Base-by-base conservation (phyloP, 2,113 vertebrate genomes). In the Chloebia gouldiae region DNA sequence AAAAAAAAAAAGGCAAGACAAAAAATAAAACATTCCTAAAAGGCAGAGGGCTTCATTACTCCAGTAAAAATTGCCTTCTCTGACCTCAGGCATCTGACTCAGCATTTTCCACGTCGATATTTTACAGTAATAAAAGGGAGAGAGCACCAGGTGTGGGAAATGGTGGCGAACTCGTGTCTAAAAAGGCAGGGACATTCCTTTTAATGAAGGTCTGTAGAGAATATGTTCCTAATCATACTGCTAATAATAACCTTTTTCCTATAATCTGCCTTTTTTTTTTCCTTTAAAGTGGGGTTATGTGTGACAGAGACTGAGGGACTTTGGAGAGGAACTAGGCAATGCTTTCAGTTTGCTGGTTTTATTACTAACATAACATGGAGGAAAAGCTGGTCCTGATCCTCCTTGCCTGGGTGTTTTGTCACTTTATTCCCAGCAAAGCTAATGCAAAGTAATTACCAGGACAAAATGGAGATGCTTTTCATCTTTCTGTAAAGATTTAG, bases 131-230 rank as follows among this genome's bases (percentile, higher is more conserved):
- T 95, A 95, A 81, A 88, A 86, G 66, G 2, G 1, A 89, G 61
- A 79, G 45, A 86, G 57, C 44, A 57, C 28, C 83, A 96, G 78
- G 92, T 91, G 73, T 88, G 72, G 60, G 63, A 95, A 97, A 95
- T 86, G 53, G 87, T 61, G 72, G 90, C 37, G 92, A 94, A 92
- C 88, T 76, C 77, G 15, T 88, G 27, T 64, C 86, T 77, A 39
- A 81, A 88, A 90, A 86, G 22, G 53, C 86, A 94, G 76, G 13
- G 83, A 81, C 16, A 7, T 86, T 82, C 61, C 54, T 91, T 80
- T 49, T 95, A 90, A 90, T 61, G 63, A 92, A 87, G 37, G 75
- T 37, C 54, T 90, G 53, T 47, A 81, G 88, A 83, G 79, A 95
- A 90, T 87, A 73, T 73, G 63, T 65, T 94, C 70, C 88, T 92